Conservation (phyloP, 2,113 vertebrate genomes). For the Xyrauchen texanus region DNA sequence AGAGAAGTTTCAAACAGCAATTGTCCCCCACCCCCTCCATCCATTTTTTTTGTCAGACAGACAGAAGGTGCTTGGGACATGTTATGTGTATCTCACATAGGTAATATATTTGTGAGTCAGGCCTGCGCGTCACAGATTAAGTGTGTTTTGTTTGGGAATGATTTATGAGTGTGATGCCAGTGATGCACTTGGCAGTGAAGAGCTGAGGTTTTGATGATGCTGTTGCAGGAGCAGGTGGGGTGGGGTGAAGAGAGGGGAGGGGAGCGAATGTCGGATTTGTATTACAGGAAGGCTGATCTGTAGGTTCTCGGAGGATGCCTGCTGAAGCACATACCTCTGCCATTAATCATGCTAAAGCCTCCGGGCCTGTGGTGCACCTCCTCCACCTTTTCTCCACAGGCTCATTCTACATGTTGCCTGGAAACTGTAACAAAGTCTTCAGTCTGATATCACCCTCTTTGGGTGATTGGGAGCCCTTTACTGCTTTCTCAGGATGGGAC, state of each 20-base stretch:
- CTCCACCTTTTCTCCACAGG: conserved; percentile 56
- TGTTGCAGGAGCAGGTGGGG: conserved; percentile 67
- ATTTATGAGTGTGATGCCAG: conserved; percentile 78
- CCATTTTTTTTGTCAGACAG: conserved; percentile 66
- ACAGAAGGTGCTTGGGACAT: conserved; percentile 68
- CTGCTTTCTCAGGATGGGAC: neutral
- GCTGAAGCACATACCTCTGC: conserved; percentile 69
- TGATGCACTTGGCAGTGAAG: conserved; percentile 71
- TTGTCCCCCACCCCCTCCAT: conserved; percentile 42
- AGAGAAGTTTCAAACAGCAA: conserved; percentile 35
- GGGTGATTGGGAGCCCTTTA: neutral
- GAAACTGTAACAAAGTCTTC: conserved; percentile 44
- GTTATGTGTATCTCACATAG: conserved; percentile 68
- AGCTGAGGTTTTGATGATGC: conserved; percentile 68
- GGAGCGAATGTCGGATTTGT: conserved; percentile 72
- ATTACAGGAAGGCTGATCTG: conserved; percentile 77
- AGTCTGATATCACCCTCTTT: conserved; percentile 19
- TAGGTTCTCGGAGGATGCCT: conserved; percentile 71
- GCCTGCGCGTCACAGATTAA: conserved; percentile 74
- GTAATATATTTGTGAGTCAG: conserved; percentile 76
- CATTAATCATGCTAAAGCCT: conserved; percentile 74
- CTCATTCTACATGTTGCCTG: conserved; percentile 63
- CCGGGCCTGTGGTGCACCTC: conserved; percentile 24
- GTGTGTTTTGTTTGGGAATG: conserved; percentile 79
- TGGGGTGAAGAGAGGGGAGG: conserved; percentile 58